A percentile compares a stretch with the other conserved stretches of the same genome.
phyloP scores from a whole-genome alignment of 2,888 invertebrate species.

The Erebia aethiops region DNA sequence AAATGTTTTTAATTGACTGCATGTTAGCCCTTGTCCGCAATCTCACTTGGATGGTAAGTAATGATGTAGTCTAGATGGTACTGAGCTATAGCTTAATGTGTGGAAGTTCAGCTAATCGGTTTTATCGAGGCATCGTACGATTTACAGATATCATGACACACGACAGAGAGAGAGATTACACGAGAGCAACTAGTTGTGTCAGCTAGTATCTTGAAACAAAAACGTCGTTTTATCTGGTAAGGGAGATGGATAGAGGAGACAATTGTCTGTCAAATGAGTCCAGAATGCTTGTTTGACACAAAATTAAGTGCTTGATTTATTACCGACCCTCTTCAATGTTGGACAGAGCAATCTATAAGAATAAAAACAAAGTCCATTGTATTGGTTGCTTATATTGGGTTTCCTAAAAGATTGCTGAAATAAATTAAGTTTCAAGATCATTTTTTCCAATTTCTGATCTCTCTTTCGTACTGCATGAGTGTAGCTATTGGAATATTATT shows the following conservation, averaged over 20 bases:
- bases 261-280: conserved; percentile 44
- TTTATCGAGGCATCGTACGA: too few relatives aligned
- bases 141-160: too few relatives aligned
- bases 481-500: too few relatives aligned
- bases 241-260: conserved; percentile 33
- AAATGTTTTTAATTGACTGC: too few relatives aligned
- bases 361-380: conserved; percentile 40
- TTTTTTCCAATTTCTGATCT: background rate
- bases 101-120: too few relatives aligned
- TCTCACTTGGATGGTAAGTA: too few relatives aligned
- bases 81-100: too few relatives aligned
- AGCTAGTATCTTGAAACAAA: background rate
- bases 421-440: conserved; percentile 8
- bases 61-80: too few relatives aligned
- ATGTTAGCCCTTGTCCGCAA: too few relatives aligned
- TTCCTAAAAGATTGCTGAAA: conserved; percentile 30
- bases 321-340: conserved; percentile 51
- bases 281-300: conserved; percentile 47
- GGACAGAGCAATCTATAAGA: conserved; percentile 48
- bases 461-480: too few relatives aligned
- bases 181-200: too few relatives aligned
- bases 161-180: too few relatives aligned
- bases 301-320: conserved; percentile 56
- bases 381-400: conserved; percentile 26
- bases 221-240: background rate